Percentiles rank a stretch among this genome's conserved stretches.
phyloP scores from a whole-genome alignment of 30 jellyfish, hydroid and myxozoan genomes.

The Aurelia aurita region DNA sequence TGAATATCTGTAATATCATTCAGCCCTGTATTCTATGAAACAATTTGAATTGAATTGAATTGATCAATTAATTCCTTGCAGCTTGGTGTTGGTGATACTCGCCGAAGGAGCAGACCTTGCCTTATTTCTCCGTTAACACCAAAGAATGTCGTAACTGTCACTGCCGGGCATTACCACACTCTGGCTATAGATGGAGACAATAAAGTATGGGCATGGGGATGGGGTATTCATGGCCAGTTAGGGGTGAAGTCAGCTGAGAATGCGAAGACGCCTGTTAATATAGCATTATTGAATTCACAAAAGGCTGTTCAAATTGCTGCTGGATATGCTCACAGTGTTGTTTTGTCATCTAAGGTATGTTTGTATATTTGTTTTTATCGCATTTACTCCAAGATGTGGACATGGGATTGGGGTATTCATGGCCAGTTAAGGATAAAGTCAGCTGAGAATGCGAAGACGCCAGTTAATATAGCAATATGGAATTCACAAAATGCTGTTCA shows the following conservation, averaged over 20 bases:
- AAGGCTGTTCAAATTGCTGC: constrained; percentile 91
- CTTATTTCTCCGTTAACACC: constrained; percentile 81
- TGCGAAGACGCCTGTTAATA: constrained; percentile 70
- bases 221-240: constrained; percentile 99
- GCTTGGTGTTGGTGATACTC: constrained; percentile 97
- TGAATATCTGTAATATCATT: no score
- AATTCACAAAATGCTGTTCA: constrained; percentile 70
- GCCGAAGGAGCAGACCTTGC: constrained; percentile 93
- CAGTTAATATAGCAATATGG: constrained; percentile 59
- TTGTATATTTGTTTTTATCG: no score
- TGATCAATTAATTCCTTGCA: neutral
- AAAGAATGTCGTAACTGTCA: constrained; percentile 74
- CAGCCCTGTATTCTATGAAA: no score
- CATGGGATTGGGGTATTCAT: constrained; percentile 68
- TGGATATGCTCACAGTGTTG: constrained; percentile 98
- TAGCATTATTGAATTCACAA: constrained; percentile 58
- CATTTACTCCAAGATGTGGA: no score
- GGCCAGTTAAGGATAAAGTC: constrained; percentile 85
- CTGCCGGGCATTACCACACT: constrained; percentile 92
- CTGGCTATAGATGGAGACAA: constrained; percentile 83
- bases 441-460: constrained; percentile 79
- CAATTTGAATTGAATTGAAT: no score
- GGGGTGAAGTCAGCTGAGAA: constrained; percentile 84
- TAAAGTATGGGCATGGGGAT: constrained; percentile 95
- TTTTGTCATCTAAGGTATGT: constrained; percentile 77